These are phyloP conservation scores for Sipha flava DNA, from an alignment of 1,140 invertebrate genomes.

Conservation along the genomic window DNA sequence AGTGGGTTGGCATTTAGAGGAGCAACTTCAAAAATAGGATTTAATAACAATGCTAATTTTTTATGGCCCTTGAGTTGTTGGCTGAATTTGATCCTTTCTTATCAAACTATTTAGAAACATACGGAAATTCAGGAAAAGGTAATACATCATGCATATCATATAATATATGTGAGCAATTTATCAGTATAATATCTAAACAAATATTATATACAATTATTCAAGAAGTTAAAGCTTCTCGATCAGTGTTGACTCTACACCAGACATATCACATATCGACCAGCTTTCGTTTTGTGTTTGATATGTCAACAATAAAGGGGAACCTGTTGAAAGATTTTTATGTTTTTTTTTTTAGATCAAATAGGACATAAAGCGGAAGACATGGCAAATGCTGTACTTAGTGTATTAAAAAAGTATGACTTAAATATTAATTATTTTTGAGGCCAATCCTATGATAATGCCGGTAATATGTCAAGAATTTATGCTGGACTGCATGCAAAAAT, in stretches of 20 bases:
- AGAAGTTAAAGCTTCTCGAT: conserved; percentile 36
- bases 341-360: conserved; percentile 31
- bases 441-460: conserved; percentile 42
- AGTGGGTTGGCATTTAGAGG: too few relatives aligned
- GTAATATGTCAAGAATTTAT: conserved; percentile 41
- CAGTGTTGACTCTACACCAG: conserved; percentile 43
- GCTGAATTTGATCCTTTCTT: not conserved
- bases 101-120: not conserved
- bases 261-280: conserved; percentile 43
- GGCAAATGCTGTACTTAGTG: conserved; percentile 23
- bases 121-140: not conserved
- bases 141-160: conserved; percentile 27
- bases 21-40: too few relatives aligned
- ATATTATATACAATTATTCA: not conserved
- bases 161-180: not conserved
- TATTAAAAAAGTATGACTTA: conserved; percentile 33
- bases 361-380: conserved; percentile 33
- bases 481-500: conserved; percentile 38
- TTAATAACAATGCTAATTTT: too few relatives aligned
- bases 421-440: conserved; percentile 39
- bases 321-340: conserved; percentile 30
- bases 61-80: not conserved
- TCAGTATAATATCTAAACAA: not conserved
- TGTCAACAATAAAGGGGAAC: conserved; percentile 37
- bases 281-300: conserved; percentile 40